Evolutionary conservation across 1,140 invertebrate species (phyloP).

Genomic region (Drosophila neocordata): DNA sequence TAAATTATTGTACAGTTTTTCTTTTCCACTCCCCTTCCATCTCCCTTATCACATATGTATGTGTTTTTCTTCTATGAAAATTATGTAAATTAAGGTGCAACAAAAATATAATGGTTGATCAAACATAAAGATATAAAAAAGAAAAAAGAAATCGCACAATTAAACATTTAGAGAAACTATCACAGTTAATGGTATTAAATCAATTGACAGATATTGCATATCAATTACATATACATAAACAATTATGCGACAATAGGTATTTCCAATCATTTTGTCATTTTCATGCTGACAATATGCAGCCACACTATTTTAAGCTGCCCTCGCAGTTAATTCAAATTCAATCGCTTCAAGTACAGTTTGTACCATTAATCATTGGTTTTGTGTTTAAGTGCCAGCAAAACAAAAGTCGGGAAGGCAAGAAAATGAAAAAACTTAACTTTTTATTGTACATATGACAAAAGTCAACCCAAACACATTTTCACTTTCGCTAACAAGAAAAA

Average conservation of each 20-base stretch:
- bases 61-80: slow-evolving; percentile 41
- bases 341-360: slow-evolving; percentile 15
- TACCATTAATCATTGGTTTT: slow-evolving; percentile 55
- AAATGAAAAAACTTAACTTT: slow-evolving; percentile 36
- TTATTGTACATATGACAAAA: slow-evolving; percentile 37
- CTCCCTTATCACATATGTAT: slow-evolving; percentile 46
- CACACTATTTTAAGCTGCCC: not conserved
- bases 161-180: not conserved
- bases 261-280: not conserved
- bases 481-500: slow-evolving; percentile 51
- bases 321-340: not conserved
- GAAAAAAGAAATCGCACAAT: not conserved
- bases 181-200: not conserved
- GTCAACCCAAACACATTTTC: slow-evolving; percentile 44
- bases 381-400: not conserved
- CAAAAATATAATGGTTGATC: slow-evolving; percentile 14
- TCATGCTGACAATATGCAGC: not conserved
- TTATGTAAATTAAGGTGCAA: slow-evolving; percentile 48
- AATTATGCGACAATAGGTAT: not conserved
- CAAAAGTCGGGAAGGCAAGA: slow-evolving; percentile 10
- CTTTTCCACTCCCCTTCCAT: not conserved
- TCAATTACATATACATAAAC: slow-evolving; percentile 4
- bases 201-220: not conserved
- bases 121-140: too few relatives aligned
- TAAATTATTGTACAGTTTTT: slow-evolving; percentile 65